These are phyloP conservation scores for Enteromius argenteus DNA, from an alignment of 2,797 vertebrate species.

Conservation along the genomic window DNA sequence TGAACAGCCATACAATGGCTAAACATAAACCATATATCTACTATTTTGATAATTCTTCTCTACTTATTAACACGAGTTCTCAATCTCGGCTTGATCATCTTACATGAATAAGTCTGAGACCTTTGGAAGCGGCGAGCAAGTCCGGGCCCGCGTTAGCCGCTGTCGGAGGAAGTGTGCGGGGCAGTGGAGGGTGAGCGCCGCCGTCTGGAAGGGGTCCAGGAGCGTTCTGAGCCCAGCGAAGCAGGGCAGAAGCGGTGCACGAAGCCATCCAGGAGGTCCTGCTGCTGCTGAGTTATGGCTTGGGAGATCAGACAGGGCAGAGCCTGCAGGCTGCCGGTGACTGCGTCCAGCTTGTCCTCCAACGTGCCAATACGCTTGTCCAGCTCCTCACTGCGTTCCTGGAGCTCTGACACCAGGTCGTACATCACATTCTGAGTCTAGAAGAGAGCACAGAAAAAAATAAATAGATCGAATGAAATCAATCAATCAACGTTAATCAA, in stretches of 20 bases:
- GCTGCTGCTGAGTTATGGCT: slow-evolving; percentile 88
- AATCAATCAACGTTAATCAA: neutral
- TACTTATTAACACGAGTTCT: slow-evolving; percentile 57
- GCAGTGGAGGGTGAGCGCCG: slow-evolving; percentile 85
- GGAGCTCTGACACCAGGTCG: slow-evolving; percentile 92
- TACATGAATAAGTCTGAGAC: slow-evolving; percentile 35
- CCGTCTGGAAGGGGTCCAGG: slow-evolving; percentile 82
- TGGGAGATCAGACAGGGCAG: slow-evolving; percentile 90
- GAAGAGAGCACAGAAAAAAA: slow-evolving; percentile 50
- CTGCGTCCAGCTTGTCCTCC: slow-evolving; percentile 89
- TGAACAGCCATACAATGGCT: slow-evolving; percentile 92
- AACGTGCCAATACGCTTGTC: slow-evolving; percentile 90
- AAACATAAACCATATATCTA: slow-evolving; percentile 87
- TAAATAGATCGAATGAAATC: slow-evolving; percentile 16
- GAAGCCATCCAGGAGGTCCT: slow-evolving; percentile 84
- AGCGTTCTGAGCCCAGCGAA: slow-evolving; percentile 80
- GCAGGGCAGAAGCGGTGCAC: slow-evolving; percentile 81
- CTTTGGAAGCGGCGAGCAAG: slow-evolving; percentile 51
- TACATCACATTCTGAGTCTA: slow-evolving; percentile 94
- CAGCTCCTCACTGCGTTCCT: slow-evolving; percentile 91
- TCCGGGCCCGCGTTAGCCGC: slow-evolving; percentile 77
- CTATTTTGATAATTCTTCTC: slow-evolving; percentile 75
- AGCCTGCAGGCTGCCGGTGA: slow-evolving; percentile 88
- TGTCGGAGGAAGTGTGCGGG: slow-evolving; percentile 87
- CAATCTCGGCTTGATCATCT: slow-evolving; percentile 35